Conservation (phyloP, 2,113 vertebrate species). For the Smithornis capensis region DNA sequence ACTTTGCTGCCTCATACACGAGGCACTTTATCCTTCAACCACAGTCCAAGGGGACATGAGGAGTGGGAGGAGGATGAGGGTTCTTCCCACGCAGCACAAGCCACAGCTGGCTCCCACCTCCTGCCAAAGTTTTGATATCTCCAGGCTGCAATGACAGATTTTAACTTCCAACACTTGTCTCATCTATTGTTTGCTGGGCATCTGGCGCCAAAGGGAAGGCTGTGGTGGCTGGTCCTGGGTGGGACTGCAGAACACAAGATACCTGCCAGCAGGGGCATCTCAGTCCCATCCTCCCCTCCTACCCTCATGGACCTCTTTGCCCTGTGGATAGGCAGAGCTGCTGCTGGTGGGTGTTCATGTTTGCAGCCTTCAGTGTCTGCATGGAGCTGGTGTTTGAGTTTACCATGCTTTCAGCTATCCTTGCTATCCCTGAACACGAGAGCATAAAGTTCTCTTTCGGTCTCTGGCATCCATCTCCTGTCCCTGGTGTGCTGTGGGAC, state of each 20-base stretch:
- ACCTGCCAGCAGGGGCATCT: fast-evolving
- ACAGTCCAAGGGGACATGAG: fast-evolving
- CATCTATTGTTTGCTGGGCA: neutral
- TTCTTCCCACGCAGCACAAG: fast-evolving
- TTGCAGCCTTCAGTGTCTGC: neutral
- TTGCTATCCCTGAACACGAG: neutral
- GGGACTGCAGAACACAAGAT: neutral
- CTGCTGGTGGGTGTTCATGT: fast-evolving
- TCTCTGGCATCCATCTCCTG: neutral
- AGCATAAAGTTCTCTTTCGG: neutral
- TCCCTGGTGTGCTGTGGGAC: neutral
- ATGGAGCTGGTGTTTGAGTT: neutral
- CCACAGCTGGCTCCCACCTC: neutral
- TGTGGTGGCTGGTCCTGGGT: neutral
- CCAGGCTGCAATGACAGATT: neutral
- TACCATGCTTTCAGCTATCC: neutral
- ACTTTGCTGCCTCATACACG: fast-evolving
- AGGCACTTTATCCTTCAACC: neutral
- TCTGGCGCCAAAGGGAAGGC: neutral
- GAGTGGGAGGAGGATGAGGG: fast-evolving
- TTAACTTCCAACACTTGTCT: neutral
- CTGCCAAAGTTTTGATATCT: neutral
- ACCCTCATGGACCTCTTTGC: neutral
- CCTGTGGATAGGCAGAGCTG: neutral
- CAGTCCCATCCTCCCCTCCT: neutral